Base-by-base conservation (phyloP, 2,888 invertebrate species). In the Torymus aiolomorphi region DNA sequence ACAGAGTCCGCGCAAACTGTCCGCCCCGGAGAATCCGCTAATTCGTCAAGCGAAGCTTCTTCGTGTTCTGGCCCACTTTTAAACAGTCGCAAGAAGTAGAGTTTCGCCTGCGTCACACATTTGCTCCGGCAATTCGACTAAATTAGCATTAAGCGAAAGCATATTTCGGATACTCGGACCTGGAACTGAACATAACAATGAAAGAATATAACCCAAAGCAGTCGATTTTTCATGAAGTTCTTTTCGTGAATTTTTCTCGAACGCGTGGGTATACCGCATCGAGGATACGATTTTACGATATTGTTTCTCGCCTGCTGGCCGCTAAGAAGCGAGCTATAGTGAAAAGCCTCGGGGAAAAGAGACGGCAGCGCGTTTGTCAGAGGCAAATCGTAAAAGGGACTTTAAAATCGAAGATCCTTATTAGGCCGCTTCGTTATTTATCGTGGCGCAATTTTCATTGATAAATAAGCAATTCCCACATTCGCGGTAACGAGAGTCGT, bases 401-500 rank as follows among this genome's bases (percentile, higher is more conserved):
- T 71, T 71, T 51, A 52, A 61, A 51, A 20, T 31, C 24, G 1
- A 54, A 49, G 62, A 31, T 31, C 14, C 31, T 73, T 73, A 73
- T 73, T 54, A 71, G 69, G 14, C 20, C n/a, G 1, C 11, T 20
- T 42, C n/a, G 13, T 61, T 20, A 62, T 18, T 52, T 54, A 62
- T 63, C 42, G 62, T 31, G 16, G 54, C 13, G 52, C 62, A 31
- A 52, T 52, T 73, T 63, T 52, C 62, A 13, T 63, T 18, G 57
- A 18, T 14, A 49, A 57, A 49, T n/a, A 65, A 5, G 14, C 18
- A 57, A 20, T 56, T 65, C 57, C 54, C 61, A 12, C 10, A 12
- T 14, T 31, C n/a, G n/a, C 13, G 71, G 56, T 77, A 77, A 77
- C 77, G 71, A 77, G 77, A 76, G 31, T 16, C 69, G 61, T 52